A percentile compares a stretch with the other conserved stretches of the same genome.
Evolutionary conservation across 1,140 invertebrate species (phyloP).

Genomic region (Coelopa frigida): DNA sequence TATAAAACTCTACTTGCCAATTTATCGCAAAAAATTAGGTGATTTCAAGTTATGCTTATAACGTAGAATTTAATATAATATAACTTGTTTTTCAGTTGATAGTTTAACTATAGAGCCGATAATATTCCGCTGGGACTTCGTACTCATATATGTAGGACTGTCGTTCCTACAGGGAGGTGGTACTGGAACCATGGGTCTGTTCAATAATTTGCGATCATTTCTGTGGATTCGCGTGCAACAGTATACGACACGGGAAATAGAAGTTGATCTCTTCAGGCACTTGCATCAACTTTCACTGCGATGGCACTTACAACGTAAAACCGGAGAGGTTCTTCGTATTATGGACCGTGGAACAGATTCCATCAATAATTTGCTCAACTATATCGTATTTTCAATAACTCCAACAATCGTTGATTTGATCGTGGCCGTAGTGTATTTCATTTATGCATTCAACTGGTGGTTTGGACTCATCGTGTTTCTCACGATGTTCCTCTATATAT

Average conservation of each 20-base stretch:
- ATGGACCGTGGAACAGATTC: constrained; percentile 95
- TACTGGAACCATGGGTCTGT: constrained; percentile 81
- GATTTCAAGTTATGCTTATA: constrained; percentile 15
- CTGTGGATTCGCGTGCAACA: constrained; percentile 94
- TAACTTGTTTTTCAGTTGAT: constrained; percentile 58
- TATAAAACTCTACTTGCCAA: constrained; percentile 89
- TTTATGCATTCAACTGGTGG: constrained; percentile 81
- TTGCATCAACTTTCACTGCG: constrained; percentile 76
- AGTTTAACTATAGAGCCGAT: constrained; percentile 56
- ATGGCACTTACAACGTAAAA: constrained; percentile 91
- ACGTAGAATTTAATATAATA: constrained; percentile 6
- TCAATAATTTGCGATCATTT: constrained; percentile 86
- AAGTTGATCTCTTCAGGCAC: constrained; percentile 78
- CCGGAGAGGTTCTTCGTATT: constrained; percentile 87
- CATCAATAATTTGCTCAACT: constrained; percentile 87
- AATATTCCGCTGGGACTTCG: constrained; percentile 77
- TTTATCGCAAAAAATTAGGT: constrained; percentile 87
- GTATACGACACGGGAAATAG: constrained; percentile 86
- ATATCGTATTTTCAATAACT: constrained; percentile 78
- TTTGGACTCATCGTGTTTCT: constrained; percentile 90
- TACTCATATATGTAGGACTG: constrained; percentile 77
- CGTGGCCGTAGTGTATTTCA: constrained; percentile 86
- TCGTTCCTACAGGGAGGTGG: constrained; percentile 92
- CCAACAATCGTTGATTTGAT: constrained; percentile 90
- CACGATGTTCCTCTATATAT: constrained; percentile 87